phyloP scores from a whole-genome alignment of 1,140 invertebrate species.

The Aricia agestis region DNA sequence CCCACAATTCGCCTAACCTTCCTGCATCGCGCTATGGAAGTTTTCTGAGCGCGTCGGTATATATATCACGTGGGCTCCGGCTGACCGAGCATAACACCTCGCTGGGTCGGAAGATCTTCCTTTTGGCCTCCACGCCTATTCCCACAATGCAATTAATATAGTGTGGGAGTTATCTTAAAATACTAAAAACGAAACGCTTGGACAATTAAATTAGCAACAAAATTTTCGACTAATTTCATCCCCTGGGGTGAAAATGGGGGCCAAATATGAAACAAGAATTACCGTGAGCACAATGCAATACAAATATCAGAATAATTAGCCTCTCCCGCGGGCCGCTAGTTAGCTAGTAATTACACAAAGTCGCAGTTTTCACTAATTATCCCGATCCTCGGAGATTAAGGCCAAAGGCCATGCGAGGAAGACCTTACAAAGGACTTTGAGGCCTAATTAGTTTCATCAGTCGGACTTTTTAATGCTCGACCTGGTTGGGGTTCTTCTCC shows the following conservation, averaged over 20 bases:
- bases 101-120: too few relatives aligned
- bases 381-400: background rate
- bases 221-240: background rate
- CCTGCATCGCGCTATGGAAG: too few relatives aligned
- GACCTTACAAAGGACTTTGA: background rate
- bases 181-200: too few relatives aligned
- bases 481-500: background rate
- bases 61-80: too few relatives aligned
- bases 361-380: background rate
- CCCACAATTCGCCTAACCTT: too few relatives aligned
- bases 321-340: background rate
- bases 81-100: too few relatives aligned
- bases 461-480: background rate
- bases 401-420: background rate
- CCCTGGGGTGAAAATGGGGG: background rate
- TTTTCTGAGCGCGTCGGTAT: too few relatives aligned
- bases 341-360: background rate
- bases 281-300: background rate
- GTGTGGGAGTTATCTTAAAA: too few relatives aligned
- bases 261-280: background rate
- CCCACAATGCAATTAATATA: too few relatives aligned
- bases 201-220: background rate
- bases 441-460: background rate
- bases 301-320: conserved; percentile 1
- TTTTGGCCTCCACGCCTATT: too few relatives aligned